Evolutionary conservation across 2,888 invertebrate species (phyloP).

Genomic region (Drosophila peninsularis): DNA sequence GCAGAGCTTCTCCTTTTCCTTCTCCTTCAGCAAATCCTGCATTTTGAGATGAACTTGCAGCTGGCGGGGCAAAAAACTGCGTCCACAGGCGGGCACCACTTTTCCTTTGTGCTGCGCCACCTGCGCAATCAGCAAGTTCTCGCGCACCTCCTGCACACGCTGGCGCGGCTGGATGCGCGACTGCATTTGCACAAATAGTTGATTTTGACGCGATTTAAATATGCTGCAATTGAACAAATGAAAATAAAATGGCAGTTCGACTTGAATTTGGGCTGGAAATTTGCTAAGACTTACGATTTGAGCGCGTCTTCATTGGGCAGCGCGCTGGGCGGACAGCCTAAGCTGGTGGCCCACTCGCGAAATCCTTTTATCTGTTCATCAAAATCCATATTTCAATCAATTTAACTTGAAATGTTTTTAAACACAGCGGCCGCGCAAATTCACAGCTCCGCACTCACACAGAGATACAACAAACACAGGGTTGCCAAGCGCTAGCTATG

Average conservation of each 20-base stretch:
- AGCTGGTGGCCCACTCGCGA: constrained; percentile 79
- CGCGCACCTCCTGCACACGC: constrained; percentile 75
- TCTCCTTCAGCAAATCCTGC: constrained; percentile 70
- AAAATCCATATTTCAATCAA: constrained; percentile 41
- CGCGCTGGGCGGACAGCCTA: constrained; percentile 77
- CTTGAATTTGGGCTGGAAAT: background rate
- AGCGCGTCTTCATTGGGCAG: constrained; percentile 82
- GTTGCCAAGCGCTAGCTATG: background rate
- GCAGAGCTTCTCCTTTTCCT: constrained; percentile 50
- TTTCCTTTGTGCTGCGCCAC: constrained; percentile 75
- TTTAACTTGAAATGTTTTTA: constrained; percentile 14
- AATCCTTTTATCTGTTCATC: constrained; percentile 73
- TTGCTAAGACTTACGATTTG: constrained; percentile 74
- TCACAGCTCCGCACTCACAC: constrained; percentile 10
- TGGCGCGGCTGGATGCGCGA: constrained; percentile 80
- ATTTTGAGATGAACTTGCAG: constrained; percentile 79
- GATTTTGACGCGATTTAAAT: constrained; percentile 81
- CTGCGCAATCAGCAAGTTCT: constrained; percentile 81
- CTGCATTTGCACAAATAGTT: constrained; percentile 79
- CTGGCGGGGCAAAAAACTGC: constrained; percentile 78
- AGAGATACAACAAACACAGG: background rate
- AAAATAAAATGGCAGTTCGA: background rate
- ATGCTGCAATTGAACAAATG: constrained; percentile 62
- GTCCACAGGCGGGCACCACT: constrained; percentile 71
- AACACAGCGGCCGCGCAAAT: constrained; percentile 33